Evolutionary conservation across 2,797 vertebrate species (phyloP), one percentile per base, ranked within the genome.

Genomic region (Enteromius afrohamiltoni): DNA sequence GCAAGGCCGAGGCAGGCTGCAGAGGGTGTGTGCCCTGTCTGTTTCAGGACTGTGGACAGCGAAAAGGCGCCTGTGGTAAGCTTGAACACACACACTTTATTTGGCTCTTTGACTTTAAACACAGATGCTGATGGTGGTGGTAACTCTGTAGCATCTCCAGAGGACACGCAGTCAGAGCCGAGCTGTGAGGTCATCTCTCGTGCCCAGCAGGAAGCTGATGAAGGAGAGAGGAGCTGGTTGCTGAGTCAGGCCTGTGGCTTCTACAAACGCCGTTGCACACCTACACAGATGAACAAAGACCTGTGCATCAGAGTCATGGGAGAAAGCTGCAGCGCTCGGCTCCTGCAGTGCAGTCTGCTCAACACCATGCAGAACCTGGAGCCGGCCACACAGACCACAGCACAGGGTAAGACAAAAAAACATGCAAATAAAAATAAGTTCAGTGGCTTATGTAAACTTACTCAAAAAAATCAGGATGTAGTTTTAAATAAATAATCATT

Each of bases 201-300:
- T 69, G 94, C 94, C 42, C 95, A 96, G 88, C 93, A 89, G 0
- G 82, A 95, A 77, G 85, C 91, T 0, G 92, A 93, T 14, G 93
- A 95, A 86, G 85, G 92, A 0, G 93, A 96, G 87, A 92, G 95
- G 86, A 96, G 96, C 85, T 94, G 96, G 96, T 94, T 93, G 0
- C 91, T 98, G 88, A 97, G 96, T 88, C 95, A 95, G 90, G 93
- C 92, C 16, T 97, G 96, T 83, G 94, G 94, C 0, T 95, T 93
- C 88, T 97, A 97, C 88, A 95, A 92, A 74, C 93, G 64, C 1
- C 94, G 94, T 79, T 98, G 97, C 84, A 91, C 88, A 0, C 47
- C 92, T 0, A 86, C 82, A 1, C 92, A 94, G 9, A 45, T 87
- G 68, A 88, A 87, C 84, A 89, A 88, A 6, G 94, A 94, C 8